Conservation (phyloP, 92 coral and sea anemone genomes). For the Meandrina meandrites region DNA sequence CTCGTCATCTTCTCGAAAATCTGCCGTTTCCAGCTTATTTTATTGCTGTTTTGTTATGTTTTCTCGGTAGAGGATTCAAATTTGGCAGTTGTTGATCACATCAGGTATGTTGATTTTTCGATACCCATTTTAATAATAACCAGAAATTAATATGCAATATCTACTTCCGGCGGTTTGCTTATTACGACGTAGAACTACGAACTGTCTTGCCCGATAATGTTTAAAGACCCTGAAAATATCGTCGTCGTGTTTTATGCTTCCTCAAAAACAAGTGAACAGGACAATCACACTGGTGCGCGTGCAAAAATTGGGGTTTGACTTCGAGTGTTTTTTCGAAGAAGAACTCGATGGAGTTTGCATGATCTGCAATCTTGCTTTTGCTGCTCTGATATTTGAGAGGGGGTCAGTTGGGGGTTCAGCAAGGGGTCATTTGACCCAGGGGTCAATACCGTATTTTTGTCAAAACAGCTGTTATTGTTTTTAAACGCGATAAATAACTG, state of each 20-base stretch:
- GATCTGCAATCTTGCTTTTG: neutral
- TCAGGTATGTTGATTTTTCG: conserved; percentile 2
- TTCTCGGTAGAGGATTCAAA: neutral
- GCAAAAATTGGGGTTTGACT: neutral
- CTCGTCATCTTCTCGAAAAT: neutral
- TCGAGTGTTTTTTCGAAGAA: neutral
- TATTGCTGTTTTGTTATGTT: neutral
- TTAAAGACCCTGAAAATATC: too few relatives aligned
- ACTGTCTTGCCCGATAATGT: too few relatives aligned
- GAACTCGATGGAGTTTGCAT: neutral
- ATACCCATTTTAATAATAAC: neutral
- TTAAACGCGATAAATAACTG: neutral
- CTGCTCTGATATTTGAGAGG: neutral
- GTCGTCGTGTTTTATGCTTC: neutral
- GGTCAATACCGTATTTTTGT: neutral
- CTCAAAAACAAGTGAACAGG: neutral
- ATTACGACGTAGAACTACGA: neutral
- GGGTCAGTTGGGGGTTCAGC: neutral
- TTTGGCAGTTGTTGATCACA: neutral
- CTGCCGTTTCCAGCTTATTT: neutral
- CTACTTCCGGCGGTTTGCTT: neutral
- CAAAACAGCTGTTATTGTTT: neutral
- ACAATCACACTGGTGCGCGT: neutral
- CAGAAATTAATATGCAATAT: neutral
- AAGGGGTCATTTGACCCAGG: neutral